These are phyloP conservation scores for Thunnus albacares DNA, from an alignment of 2,797 vertebrate genomes.

Conservation along the genomic window DNA sequence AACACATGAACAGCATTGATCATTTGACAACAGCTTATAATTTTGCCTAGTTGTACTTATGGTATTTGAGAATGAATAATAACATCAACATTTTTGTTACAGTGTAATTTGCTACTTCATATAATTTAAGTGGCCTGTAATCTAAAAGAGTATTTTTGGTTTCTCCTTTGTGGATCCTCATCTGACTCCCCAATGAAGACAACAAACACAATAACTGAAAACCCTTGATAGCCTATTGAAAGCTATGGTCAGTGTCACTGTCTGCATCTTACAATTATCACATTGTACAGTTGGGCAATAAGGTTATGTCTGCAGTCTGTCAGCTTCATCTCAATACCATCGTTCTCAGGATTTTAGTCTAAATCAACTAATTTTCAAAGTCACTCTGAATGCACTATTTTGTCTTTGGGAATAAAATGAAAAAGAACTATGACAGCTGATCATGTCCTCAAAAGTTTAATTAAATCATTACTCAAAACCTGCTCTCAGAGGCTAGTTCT, in stretches of 20 bases:
- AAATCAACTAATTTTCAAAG: background rate
- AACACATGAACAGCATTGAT: background rate
- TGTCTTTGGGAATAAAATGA: background rate
- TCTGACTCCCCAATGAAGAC: background rate
- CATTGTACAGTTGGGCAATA: constrained; percentile 8
- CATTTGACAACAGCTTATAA: too few relatives aligned
- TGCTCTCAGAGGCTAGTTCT: constrained; percentile 24
- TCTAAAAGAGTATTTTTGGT: constrained; percentile 3
- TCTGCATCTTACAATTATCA: constrained; percentile 17
- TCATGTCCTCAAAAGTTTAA: constrained; percentile 3
- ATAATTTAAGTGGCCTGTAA: background rate
- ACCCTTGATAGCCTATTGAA: background rate
- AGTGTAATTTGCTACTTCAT: background rate
- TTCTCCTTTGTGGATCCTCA: background rate
- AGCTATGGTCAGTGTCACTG: background rate
- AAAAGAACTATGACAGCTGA: background rate
- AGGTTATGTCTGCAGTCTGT: constrained; percentile 28
- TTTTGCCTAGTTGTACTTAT: too few relatives aligned
- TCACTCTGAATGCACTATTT: background rate
- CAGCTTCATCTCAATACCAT: constrained; percentile 8
- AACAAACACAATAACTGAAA: background rate
- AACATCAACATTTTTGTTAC: background rate
- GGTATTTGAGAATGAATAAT: background rate
- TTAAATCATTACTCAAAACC: constrained; percentile 9
- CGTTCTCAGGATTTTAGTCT: constrained; percentile 6